Conservation (phyloP, 2,797 vertebrate species). For the Halcyon leucocephala region DNA sequence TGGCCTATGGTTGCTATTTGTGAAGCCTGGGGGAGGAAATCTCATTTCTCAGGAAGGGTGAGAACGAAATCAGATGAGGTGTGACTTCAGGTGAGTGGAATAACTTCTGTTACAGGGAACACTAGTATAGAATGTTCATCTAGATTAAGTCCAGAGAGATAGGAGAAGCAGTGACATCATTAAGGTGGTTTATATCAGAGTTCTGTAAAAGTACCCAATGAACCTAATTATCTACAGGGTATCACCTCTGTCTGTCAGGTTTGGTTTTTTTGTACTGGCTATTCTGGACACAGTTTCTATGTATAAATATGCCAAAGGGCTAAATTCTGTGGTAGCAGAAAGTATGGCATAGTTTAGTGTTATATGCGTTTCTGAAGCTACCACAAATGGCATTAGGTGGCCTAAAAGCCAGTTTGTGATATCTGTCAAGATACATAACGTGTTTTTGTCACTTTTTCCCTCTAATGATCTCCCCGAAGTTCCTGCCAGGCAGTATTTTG, state of each 20-base stretch:
- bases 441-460: not conserved
- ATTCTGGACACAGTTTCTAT: not conserved
- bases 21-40: not conserved
- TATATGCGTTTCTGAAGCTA: not conserved
- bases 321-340: not conserved
- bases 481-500: not conserved
- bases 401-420: not conserved
- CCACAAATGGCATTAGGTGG: not conserved
- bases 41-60: slow-evolving; percentile 8
- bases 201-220: not conserved
- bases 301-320: not conserved
- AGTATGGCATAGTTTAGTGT: not conserved
- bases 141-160: not conserved
- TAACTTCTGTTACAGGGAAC: not conserved
- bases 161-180: not conserved
- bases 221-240: not conserved
- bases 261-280: not conserved
- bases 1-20: not conserved
- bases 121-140: not conserved
- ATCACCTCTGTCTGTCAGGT: not conserved
- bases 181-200: not conserved
- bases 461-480: not conserved
- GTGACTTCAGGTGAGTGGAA: not conserved
- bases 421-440: not conserved
- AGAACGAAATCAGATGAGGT: not conserved